These are phyloP conservation scores for Drosophila burlai DNA, from an alignment of 1,140 invertebrate species.

Conservation along the genomic window DNA sequence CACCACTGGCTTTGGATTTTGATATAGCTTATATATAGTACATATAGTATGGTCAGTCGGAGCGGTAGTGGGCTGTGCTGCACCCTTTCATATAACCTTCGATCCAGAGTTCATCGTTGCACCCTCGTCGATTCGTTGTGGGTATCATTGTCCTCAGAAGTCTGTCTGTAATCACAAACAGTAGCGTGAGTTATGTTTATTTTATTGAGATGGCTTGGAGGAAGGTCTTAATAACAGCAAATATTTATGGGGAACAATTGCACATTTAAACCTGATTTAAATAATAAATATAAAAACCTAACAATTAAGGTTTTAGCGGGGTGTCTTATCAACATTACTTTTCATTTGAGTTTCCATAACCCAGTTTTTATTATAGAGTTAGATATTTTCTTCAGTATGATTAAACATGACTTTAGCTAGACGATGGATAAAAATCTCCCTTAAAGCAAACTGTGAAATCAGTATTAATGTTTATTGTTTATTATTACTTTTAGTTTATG, in stretches of 20 bases:
- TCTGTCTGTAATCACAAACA: constrained; percentile 1
- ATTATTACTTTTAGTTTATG: too few species aligned
- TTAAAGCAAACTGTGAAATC: too few species aligned
- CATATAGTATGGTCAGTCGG: constrained; percentile 17
- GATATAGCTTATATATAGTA: constrained; percentile 7
- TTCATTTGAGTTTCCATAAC: not conserved
- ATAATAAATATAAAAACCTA: not conserved
- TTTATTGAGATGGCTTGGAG: not conserved
- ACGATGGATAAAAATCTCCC: too few species aligned
- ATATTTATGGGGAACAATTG: too few species aligned
- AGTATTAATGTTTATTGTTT: too few species aligned
- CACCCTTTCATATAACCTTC: constrained; percentile 25
- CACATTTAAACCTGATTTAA: not conserved
- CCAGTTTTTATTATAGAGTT: not conserved
- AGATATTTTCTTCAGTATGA: not conserved
- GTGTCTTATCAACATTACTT: not conserved
- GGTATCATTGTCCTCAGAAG: constrained; percentile 5
- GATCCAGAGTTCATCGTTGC: constrained; percentile 22
- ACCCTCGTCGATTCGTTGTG: constrained; percentile 4
- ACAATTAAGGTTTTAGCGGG: not conserved
- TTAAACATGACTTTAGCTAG: not conserved
- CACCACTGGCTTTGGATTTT: constrained; percentile 18
- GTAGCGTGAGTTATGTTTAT: constrained; percentile 2
- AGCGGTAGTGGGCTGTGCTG: constrained; percentile 6
- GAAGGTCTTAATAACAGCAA: not conserved